phyloP scores from a whole-genome alignment of 1,140 invertebrate genomes.

The Macrotrachela quadricornifera region DNA sequence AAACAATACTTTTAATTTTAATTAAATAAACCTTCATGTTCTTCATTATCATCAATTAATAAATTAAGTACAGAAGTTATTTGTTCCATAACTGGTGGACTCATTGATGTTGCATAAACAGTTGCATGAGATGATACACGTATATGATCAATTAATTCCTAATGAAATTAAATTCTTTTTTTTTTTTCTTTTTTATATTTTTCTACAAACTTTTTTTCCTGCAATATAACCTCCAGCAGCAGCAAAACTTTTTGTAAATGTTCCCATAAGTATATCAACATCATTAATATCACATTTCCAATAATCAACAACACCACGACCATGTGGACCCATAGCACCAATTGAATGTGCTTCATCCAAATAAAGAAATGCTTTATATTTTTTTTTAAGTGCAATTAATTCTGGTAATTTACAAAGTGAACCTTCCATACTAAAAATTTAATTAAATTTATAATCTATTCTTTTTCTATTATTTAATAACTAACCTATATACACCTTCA shows the following conservation, averaged over 20 bases:
- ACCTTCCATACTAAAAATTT: constrained; percentile 69
- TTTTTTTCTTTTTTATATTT: too few species aligned
- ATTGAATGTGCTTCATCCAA: constrained; percentile 88
- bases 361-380: constrained; percentile 71
- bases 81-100: constrained; percentile 68
- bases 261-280: constrained; percentile 91
- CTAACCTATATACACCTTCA: constrained; percentile 60
- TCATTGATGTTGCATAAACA: constrained; percentile 66
- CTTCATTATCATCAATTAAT: too few species aligned
- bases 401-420: constrained; percentile 70
- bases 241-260: constrained; percentile 81
- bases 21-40: constrained; percentile 53
- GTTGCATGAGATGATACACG: constrained; percentile 58
- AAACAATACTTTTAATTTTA: constrained; percentile 62
- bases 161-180: too few species aligned
- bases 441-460: not conserved
- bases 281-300: constrained; percentile 59
- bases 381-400: constrained; percentile 71
- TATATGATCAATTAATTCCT: constrained; percentile 59
- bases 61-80: constrained; percentile 33
- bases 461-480: not conserved
- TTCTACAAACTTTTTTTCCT: constrained; percentile 40
- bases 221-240: constrained; percentile 92
- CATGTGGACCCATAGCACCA: constrained; percentile 66
- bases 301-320: constrained; percentile 70